Evolutionary conservation across 2,888 invertebrate species (phyloP).

Genomic region (Orchestes rusci): DNA sequence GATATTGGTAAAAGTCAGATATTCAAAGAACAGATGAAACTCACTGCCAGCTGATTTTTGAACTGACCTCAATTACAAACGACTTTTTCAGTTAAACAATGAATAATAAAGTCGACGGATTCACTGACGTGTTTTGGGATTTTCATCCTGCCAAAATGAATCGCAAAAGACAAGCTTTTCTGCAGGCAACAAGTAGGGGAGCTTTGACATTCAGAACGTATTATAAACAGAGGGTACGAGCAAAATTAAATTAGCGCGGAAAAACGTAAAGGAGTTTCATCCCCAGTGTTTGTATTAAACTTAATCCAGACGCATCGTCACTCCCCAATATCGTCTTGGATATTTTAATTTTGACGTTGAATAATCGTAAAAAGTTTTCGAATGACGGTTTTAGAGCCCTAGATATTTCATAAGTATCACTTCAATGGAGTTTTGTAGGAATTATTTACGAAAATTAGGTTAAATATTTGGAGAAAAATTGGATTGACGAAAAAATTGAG

Average conservation of each 20-base stretch:
- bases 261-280: conserved; percentile 32
- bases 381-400: conserved; percentile 26
- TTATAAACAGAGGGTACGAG: conserved; percentile 38
- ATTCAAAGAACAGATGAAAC: too few relatives aligned
- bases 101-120: conserved; percentile 13
- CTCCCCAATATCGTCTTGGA: conserved; percentile 27
- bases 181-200: conserved; percentile 27
- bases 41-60: too few relatives aligned
- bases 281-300: conserved; percentile 18
- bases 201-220: conserved; percentile 38
- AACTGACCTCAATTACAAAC: too few relatives aligned
- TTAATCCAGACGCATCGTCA: conserved; percentile 26
- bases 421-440: too few relatives aligned
- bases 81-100: too few relatives aligned
- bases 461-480: too few relatives aligned
- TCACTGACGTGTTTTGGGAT: conserved; percentile 35
- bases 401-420: too few relatives aligned
- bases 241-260: conserved; percentile 41
- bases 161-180: conserved; percentile 19
- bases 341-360: conserved; percentile 28
- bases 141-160: conserved; percentile 39
- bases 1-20: too few relatives aligned
- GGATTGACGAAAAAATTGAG: too few relatives aligned
- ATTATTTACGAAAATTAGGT: too few relatives aligned
- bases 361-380: conserved; percentile 28